Evolutionary conservation across 2,113 vertebrate genomes (phyloP).

Genomic region (Carassius gibelio): DNA sequence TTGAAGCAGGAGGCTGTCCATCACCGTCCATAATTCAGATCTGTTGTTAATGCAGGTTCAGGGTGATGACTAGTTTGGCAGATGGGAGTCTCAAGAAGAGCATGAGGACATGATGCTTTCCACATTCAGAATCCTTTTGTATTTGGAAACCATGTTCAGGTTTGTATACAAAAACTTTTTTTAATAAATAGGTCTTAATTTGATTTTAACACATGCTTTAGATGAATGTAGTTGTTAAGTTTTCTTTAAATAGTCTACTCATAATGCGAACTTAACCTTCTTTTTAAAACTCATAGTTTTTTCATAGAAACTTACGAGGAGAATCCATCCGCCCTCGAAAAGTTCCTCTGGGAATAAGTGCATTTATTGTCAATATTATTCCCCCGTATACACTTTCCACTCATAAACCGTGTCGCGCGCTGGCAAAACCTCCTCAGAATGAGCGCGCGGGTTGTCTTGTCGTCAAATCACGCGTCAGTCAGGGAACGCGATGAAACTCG

Average conservation of each 20-base stretch:
- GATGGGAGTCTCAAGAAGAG: neutral
- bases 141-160: neutral
- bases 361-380: constrained; percentile 28
- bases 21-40: constrained; percentile 51
- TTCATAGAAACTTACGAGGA: constrained; percentile 19
- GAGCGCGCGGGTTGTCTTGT: neutral
- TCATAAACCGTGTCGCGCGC: neutral
- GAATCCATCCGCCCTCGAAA: constrained; percentile 39
- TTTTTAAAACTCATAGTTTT: neutral
- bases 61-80: constrained; percentile 9
- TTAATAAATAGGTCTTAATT: neutral
- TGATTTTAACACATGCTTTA: neutral
- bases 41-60: neutral
- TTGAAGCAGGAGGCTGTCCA: constrained; percentile 55
- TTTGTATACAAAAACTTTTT: neutral
- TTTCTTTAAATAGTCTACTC: no score
- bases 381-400: neutral
- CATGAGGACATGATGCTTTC: constrained; percentile 8
- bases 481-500: constrained; percentile 52
- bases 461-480: constrained; percentile 6
- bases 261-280: neutral
- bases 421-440: neutral
- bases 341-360: constrained; percentile 15
- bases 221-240: no score
- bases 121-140: neutral